These are phyloP conservation scores for Tyria jacobaeae DNA, from an alignment of 2,888 invertebrate genomes.

Conservation along the genomic window DNA sequence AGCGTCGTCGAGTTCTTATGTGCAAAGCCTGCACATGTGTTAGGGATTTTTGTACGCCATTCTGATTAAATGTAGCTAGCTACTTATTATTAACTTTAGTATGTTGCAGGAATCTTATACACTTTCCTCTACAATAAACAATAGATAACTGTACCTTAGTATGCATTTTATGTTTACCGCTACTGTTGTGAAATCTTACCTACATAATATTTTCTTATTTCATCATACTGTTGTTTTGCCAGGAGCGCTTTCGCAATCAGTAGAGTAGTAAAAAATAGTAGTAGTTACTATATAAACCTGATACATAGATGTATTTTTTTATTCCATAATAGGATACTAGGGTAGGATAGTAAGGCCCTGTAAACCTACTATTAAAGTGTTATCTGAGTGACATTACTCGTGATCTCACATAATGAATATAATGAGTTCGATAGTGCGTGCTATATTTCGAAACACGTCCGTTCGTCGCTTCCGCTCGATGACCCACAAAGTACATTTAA, in stretches of 20 bases:
- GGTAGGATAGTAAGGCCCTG: conserved; percentile 37
- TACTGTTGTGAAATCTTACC: too few species aligned
- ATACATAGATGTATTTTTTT: not conserved
- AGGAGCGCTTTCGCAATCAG: too few species aligned
- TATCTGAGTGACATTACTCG: conserved; percentile 68
- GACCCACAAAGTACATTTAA: conserved; percentile 70
- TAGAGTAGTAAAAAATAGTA: too few species aligned
- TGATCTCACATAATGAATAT: conserved; percentile 66
- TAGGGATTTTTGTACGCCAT: not conserved
- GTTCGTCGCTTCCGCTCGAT: conserved; percentile 75
- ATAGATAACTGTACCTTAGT: too few species aligned
- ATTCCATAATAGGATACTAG: conserved; percentile 25
- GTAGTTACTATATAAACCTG: too few species aligned
- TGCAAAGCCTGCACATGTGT: conserved; percentile 2
- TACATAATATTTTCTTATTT: too few species aligned
- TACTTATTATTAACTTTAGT: not conserved
- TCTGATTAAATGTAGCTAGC: not conserved
- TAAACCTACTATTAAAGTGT: conserved; percentile 52
- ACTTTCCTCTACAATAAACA: too few species aligned
- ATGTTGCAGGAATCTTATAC: too few species aligned
- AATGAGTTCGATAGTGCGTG: conserved; percentile 79
- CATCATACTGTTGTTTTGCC: too few species aligned
- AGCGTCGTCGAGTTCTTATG: conserved; percentile 38
- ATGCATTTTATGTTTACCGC: not conserved
- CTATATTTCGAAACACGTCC: conserved; percentile 80